These are phyloP conservation scores for Syrrhaptes paradoxus DNA, from an alignment of 2,113 vertebrate genomes.

Conservation along the genomic window DNA sequence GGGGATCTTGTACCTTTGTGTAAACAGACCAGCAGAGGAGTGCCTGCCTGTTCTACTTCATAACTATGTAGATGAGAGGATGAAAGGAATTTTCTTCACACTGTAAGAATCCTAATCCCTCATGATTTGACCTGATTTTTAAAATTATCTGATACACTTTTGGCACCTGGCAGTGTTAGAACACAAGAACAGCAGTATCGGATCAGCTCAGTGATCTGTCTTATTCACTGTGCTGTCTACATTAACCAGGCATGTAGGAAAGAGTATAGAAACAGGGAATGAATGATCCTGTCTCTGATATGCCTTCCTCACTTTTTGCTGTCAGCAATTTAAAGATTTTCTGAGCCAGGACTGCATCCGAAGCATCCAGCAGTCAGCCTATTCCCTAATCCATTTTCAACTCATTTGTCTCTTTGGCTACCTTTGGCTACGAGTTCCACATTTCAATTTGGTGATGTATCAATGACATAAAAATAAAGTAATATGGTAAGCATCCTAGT, in stretches of 20 bases:
- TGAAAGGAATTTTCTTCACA: not conserved
- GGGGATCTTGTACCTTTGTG: not conserved
- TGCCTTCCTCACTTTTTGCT: not conserved
- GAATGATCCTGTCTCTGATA: not conserved
- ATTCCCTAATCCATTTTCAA: constrained; percentile 11
- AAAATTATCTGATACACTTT: not conserved
- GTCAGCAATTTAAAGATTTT: not conserved
- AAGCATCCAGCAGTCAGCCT: not conserved
- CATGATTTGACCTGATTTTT: constrained; percentile 26
- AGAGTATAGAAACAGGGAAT: not conserved
- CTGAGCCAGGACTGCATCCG: not conserved
- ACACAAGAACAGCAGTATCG: not conserved
- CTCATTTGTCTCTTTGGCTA: not conserved
- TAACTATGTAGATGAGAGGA: not conserved
- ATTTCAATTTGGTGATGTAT: not conserved
- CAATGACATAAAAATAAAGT: constrained; percentile 5
- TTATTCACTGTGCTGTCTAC: not conserved
- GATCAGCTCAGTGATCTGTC: not conserved
- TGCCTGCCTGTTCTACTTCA: not conserved
- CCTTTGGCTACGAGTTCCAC: not conserved
- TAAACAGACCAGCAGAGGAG: not conserved
- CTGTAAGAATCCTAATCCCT: not conserved
- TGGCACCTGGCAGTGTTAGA: not conserved
- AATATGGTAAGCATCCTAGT: not conserved
- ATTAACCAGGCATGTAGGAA: not conserved